Evolutionary conservation across 2,797 vertebrate genomes (phyloP).

Genomic region (Limosa lapponica): DNA sequence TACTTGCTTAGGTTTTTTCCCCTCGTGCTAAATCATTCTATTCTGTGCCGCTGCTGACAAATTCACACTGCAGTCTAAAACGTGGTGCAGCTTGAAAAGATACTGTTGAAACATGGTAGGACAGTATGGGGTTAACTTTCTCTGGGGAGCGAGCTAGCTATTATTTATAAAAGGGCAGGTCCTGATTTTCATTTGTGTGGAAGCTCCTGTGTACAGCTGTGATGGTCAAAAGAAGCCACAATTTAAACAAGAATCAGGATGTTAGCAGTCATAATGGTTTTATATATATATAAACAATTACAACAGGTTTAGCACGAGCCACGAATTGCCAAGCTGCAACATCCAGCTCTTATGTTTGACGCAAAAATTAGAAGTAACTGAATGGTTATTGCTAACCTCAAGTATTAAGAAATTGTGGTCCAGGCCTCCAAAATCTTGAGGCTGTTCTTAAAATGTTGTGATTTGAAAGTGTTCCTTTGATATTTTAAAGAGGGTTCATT

Average conservation of each 20-base stretch:
- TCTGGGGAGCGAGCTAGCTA: accelerated
- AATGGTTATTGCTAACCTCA: not conserved
- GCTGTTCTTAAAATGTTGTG: not conserved
- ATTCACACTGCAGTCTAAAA: not conserved
- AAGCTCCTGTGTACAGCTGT: not conserved
- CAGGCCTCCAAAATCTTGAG: not conserved
- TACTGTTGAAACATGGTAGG: not conserved
- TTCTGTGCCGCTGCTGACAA: not conserved
- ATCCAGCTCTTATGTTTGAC: not conserved
- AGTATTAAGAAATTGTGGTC: not conserved
- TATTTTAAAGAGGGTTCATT: not conserved
- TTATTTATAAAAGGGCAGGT: not conserved
- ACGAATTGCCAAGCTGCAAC: not conserved
- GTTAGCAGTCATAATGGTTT: not conserved
- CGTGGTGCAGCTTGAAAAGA: not conserved
- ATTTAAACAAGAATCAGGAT: constrained; percentile 26
- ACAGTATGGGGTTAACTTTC: not conserved
- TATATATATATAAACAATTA: not conserved
- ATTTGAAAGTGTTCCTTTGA: not conserved
- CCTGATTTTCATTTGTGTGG: not conserved
- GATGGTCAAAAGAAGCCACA: not conserved
- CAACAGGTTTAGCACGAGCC: not conserved
- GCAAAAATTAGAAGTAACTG: not conserved
- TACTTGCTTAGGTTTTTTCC: not conserved
- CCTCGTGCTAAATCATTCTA: not conserved